Base-by-base conservation (phyloP, 1,140 invertebrate species). In the Lepidurus couesii region DNA sequence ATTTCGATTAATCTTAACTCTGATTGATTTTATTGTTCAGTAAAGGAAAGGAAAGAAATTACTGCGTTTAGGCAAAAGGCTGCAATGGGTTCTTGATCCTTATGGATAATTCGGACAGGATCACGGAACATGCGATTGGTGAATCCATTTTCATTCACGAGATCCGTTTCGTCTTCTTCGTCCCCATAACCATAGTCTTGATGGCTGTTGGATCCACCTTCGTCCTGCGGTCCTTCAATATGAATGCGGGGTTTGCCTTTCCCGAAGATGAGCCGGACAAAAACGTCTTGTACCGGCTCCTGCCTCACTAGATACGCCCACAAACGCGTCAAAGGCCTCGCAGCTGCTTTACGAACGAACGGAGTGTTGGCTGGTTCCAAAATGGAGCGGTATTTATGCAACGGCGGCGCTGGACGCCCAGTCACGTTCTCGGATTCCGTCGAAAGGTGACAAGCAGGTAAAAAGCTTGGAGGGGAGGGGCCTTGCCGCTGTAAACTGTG, bases 81-180 rank as follows among this genome's bases (percentile, higher is more conserved):
- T 81, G 95, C 92, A 80, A 99, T 98, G 78, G 95, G 95, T 85
- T 99, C 98, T 87, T 98, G 96, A 84, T 99, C 98, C 87, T 98
- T 98, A 84, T 99, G 98, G 80, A 99, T 97, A 80, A 99, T 96
- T 79, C 96, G 90, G 78, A 98, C 94, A 65, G 95, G 93, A 82
- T 94, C 93, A 74, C 90, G 88, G 80, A 90, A 81, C 83, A 85
- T 16, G 82, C 53, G 53, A 65, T 65, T 65, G 6, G 53, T 65
- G 53, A 65, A 65, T 65, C 86, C 87, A 79, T 87, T 85, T 75
- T 86, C 86, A 21, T 78, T 78, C 21, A 82, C 82, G 53, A 82
- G 82, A 16, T 82, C 82, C 44, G 79, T 80, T 16, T 81, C 80
- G 11, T 79, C 80, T 53, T 77, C 74, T 42, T 81, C 83, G 77